These are phyloP conservation scores for Drosophila quadrilineata DNA, from an alignment of 1,140 invertebrate species.

Conservation along the genomic window DNA sequence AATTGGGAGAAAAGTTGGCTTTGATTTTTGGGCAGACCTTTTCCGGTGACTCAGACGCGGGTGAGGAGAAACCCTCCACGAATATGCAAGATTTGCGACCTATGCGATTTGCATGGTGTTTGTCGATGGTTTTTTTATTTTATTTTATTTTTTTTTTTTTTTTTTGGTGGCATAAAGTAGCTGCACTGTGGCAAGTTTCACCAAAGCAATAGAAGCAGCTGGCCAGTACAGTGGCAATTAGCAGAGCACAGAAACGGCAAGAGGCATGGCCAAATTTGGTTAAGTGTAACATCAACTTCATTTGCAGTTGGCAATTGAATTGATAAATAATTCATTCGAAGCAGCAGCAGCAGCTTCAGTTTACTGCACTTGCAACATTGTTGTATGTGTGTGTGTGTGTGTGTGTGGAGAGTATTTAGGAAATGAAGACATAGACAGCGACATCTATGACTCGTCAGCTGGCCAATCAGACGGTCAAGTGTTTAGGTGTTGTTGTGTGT, in stretches of 20 bases:
- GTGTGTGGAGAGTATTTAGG: constrained; percentile 50
- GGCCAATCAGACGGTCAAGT: constrained; percentile 14
- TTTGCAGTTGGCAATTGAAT: constrained; percentile 66
- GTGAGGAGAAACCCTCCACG: constrained; percentile 38
- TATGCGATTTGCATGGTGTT: constrained; percentile 29
- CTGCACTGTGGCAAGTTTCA: constrained; percentile 47
- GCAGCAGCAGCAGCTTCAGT: constrained; percentile 10
- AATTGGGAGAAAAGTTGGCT: constrained; percentile 32
- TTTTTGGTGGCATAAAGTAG: constrained; percentile 10
- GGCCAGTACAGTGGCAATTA: constrained; percentile 62
- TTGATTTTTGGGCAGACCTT: constrained; percentile 25
- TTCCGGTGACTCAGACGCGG: constrained; percentile 35
- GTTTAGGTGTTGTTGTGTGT: constrained; percentile 15
- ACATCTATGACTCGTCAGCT: constrained; percentile 23
- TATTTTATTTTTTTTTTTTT: constrained; percentile 61
- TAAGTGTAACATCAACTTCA: constrained; percentile 76
- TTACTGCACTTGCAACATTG: constrained; percentile 38
- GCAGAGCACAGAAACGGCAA: constrained; percentile 40
- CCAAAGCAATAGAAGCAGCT: constrained; percentile 36
- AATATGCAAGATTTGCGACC: constrained; percentile 15
- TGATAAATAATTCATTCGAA: constrained; percentile 74
- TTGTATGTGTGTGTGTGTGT: not conserved
- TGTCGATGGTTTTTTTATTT: no score
- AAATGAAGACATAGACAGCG: constrained; percentile 71
- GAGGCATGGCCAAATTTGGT: constrained; percentile 62